Conservation (phyloP, 64 coral and sea anemone species). For the Pachyseris speciosa region DNA sequence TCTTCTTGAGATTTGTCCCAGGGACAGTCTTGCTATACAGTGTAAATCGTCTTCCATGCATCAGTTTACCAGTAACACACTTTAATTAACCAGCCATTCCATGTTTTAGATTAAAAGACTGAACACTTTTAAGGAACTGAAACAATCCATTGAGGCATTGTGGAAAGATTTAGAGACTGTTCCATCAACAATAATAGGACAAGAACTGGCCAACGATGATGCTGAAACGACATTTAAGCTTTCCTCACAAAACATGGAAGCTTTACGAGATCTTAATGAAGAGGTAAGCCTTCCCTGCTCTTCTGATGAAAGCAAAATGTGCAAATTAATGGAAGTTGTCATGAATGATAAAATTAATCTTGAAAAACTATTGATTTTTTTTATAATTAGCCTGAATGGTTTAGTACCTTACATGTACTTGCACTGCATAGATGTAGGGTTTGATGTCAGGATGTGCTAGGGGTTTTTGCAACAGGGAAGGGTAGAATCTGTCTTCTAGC, state of each 20-base stretch:
- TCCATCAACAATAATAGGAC: conserved; percentile 70
- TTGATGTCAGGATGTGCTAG: too few species aligned
- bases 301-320: neutral
- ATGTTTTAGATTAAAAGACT: conserved; percentile 69
- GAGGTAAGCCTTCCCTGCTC: conserved; percentile 40
- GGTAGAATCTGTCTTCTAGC: too few species aligned
- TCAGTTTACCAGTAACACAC: too few species aligned
- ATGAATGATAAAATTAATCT: too few species aligned
- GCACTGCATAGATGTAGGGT: too few species aligned
- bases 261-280: conserved; percentile 56
- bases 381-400: too few species aligned
- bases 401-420: too few species aligned
- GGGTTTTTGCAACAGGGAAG: too few species aligned
- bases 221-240: conserved; percentile 79
- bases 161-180: conserved; percentile 76
- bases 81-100: neutral
- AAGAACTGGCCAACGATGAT: conserved; percentile 62
- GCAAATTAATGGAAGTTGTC: neutral
- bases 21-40: too few species aligned
- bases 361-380: too few species aligned
- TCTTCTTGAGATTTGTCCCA: too few species aligned
- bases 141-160: conserved; percentile 33
- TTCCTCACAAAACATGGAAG: conserved; percentile 72
- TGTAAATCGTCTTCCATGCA: too few species aligned
- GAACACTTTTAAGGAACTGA: conserved; percentile 71